Base-by-base conservation (phyloP, 2,888 invertebrate genomes). In the Eretmocerus hayati region DNA sequence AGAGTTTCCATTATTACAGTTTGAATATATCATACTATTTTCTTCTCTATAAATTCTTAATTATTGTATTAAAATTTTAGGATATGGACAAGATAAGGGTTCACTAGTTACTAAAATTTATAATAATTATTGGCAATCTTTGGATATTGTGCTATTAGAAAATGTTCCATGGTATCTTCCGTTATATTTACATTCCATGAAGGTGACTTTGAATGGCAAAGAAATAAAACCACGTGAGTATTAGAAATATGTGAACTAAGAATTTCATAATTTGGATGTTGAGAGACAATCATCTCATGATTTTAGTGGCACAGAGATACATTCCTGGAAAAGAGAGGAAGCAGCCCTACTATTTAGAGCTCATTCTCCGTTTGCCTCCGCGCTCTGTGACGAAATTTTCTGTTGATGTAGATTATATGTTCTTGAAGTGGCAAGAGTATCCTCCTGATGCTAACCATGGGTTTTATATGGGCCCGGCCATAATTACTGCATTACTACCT, bases 381-480 rank as follows among this genome's bases (percentile, higher is more conserved):
- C 80, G 81, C 56, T 87, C 91, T 1, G 81, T 83, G 5, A 88
- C 90, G 1, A 82, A 85, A 54, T 78, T 96, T 42, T 85, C 85
- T 8, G 81, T 94, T 56, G 87, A 93, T 64, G 92, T 96, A 74
- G 93, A 95, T 71, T 90, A 90, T 73, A 86, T 91, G n/a, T 91
- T 96, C 66, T 77, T 96, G 5, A 95, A 95, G 74, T 96, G 97
- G 93, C 89, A 93, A 62, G 97, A 99, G 71, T 99, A 99, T 74
- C 99, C 97, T 13, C 99, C 99, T 1, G 99, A 99, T 80, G 96
- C 99, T 1, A 96, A 96, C 76, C 96, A 97, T 74, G 99, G 99
- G 0, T 95, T 97, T 73, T 94, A 95, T 66, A 81, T 96, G 62
- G 90, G 91, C 5, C 87, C 95, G 23, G 89, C 93, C 16, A 79